Evolutionary conservation across 2,888 invertebrate genomes (phyloP), one percentile per base, ranked within the genome.

Genomic region (Diarsia dahlii): DNA sequence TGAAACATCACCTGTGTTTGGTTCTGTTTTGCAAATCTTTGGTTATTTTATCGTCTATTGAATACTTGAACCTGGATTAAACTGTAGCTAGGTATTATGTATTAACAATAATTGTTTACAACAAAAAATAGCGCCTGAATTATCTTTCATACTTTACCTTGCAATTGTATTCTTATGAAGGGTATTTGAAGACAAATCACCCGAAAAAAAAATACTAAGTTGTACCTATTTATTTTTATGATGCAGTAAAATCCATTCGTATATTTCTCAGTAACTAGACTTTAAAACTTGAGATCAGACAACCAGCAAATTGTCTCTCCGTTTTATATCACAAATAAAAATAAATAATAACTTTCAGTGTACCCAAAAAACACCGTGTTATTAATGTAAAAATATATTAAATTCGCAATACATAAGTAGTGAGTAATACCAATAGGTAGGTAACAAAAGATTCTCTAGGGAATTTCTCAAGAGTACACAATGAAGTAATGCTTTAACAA

Each of bases 261-360:
- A 39, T 52, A 20, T 77, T 62, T 54, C 39, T 68, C 20, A 6
- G 50, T 56, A n/a, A n/a, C n/a, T n/a, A 66, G 50, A 28, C 23
- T 64, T 6, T 71, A 28, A 63, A 63, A 76, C 62, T 76, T 66
- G 74, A 81, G 70, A 69, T 62, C 81, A 86, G 88, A 88, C 87
- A 84, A 84, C 84, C 85, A 79, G 82, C 63, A 88, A 88, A 88
- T 89, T 86, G 84, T 76, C 65, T 88, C 70, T 73, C 71, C 71
- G 76, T 86, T 84, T 86, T 82, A 82, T 81, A 39, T 63, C 45
- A 65, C 66, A 76, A 68, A 84, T 62, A 74, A 66, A 71, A 64
- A 70, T 68, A 63, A 71, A 58, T 60, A 60, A 28, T n/a, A n/a
- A n/a, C 18, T 67, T 78, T 64, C 23, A 71, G 52, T 18, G 34